These are phyloP conservation scores for Eublepharis macularius DNA, from an alignment of 2,113 vertebrate species.

Conservation along the genomic window DNA sequence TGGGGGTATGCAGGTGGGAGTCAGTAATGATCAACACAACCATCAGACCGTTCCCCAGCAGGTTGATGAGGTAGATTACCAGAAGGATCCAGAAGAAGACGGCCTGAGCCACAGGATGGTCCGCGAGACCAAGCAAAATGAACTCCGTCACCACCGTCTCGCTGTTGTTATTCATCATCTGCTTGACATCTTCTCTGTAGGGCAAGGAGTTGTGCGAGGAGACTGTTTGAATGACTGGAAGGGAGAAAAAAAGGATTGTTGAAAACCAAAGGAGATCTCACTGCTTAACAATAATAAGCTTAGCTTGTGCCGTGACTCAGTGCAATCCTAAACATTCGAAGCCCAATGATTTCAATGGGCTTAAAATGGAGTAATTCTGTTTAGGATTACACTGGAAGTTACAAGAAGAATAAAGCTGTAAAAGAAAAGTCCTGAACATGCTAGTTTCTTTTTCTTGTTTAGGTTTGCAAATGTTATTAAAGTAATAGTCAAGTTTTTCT, in stretches of 20 bases:
- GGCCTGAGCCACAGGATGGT: slow-evolving; percentile 42
- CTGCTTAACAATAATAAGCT: too few species aligned
- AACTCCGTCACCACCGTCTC: slow-evolving; percentile 43
- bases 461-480: too few species aligned
- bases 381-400: too few species aligned
- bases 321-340: too few species aligned
- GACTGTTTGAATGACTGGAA: not conserved
- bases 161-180: slow-evolving; percentile 37
- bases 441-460: too few species aligned
- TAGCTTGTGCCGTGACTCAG: too few species aligned
- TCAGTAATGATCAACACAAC: slow-evolving; percentile 46
- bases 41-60: slow-evolving; percentile 54
- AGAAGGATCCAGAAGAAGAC: slow-evolving; percentile 48
- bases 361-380: too few species aligned
- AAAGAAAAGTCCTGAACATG: too few species aligned
- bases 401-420: too few species aligned
- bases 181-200: not conserved
- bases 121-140: slow-evolving; percentile 46
- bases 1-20: slow-evolving; percentile 45
- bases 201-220: not conserved
- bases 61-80: slow-evolving; percentile 47
- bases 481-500: too few species aligned
- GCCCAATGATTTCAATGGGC: too few species aligned
- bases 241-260: not conserved
- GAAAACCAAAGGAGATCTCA: too few species aligned